A percentile compares a stretch with the other conserved stretches of the same genome.
Conservation (phyloP, 2,113 vertebrate genomes). For the Oxygymnocypris stewartii region DNA sequence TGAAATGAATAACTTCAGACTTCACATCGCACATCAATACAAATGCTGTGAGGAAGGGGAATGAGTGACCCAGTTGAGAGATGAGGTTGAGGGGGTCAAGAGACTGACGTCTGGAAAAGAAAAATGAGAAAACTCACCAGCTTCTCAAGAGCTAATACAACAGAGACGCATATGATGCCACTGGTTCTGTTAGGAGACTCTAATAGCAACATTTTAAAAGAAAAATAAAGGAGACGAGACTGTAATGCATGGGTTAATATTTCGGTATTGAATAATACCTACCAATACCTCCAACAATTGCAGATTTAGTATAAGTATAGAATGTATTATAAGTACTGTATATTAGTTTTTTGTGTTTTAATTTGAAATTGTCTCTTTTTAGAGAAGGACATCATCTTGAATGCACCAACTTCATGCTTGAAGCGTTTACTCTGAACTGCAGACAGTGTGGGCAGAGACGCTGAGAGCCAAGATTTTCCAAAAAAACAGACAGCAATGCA, state of each 20-base stretch:
- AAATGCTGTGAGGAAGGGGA: slow-evolving; percentile 26
- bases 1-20: slow-evolving; percentile 35
- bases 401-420: not conserved
- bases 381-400: not conserved
- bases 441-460: not conserved
- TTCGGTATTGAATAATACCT: not conserved
- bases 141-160: slow-evolving; percentile 26
- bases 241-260: not conserved
- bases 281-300: not conserved
- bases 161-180: not conserved
- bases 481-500: not conserved
- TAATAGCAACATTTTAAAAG: not conserved
- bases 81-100: slow-evolving; percentile 45
- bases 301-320: not conserved
- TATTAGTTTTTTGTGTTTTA: not conserved
- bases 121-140: slow-evolving; percentile 19
- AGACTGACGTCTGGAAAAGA: not conserved
- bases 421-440: not conserved
- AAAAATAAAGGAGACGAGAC: not conserved
- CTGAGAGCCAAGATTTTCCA: not conserved
- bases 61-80: slow-evolving; percentile 36
- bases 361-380: not conserved
- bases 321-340: not conserved
- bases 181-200: slow-evolving; percentile 30
- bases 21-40: slow-evolving; percentile 39